Conservation (phyloP, 2,888 invertebrate genomes). For the Lasioglossum malachurum region DNA sequence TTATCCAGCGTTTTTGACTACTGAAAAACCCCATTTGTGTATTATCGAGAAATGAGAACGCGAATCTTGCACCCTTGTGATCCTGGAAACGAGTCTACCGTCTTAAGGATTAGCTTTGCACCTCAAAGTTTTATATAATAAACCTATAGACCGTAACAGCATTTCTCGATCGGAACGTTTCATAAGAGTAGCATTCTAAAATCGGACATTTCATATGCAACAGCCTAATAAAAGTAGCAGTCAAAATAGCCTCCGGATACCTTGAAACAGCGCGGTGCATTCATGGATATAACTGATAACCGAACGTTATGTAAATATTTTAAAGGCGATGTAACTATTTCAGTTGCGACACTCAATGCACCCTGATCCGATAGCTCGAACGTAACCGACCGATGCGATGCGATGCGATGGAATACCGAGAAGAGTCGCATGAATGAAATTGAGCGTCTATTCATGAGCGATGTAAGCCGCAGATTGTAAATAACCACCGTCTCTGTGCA, state of each 20-base stretch:
- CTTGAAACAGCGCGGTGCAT: neutral
- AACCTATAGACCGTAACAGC: too few species aligned
- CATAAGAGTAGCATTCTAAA: too few species aligned
- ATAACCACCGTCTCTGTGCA: constrained; percentile 73
- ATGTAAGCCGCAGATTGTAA: constrained; percentile 74
- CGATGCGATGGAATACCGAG: constrained; percentile 43
- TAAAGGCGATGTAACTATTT: constrained; percentile 41
- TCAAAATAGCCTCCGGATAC: neutral
- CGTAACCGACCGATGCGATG: constrained; percentile 35
- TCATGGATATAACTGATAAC: neutral
- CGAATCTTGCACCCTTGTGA: too few species aligned
- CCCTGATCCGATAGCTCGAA: constrained; percentile 50
- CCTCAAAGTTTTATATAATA: too few species aligned
- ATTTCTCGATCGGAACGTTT: too few species aligned
- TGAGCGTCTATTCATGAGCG: constrained; percentile 79
- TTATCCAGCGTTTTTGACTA: too few species aligned
- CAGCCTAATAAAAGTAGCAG: neutral
- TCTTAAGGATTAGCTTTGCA: too few species aligned
- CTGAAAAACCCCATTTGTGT: too few species aligned
- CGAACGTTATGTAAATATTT: constrained; percentile 9
- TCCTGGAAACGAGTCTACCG: too few species aligned
- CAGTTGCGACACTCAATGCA: constrained; percentile 44
- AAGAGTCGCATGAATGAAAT: constrained; percentile 79
- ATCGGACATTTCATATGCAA: too few species aligned
- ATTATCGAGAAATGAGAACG: too few species aligned